Evolutionary conservation across 2,888 invertebrate genomes (phyloP).

Genomic region (Ennomos erosarius): DNA sequence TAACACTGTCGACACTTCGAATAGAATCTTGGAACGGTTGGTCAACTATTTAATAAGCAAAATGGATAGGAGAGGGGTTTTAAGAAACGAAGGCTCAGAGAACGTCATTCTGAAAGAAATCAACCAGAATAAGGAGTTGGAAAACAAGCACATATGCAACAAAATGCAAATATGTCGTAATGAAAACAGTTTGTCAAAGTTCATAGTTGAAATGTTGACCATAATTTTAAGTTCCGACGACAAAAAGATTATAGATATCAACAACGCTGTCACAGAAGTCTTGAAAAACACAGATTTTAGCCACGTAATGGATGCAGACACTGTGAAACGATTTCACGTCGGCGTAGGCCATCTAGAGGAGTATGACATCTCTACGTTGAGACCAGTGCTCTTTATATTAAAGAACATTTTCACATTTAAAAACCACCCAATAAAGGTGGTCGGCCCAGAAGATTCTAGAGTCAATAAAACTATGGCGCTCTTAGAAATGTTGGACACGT

Average conservation of each 20-base stretch:
- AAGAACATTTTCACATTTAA: slow-evolving; percentile 45
- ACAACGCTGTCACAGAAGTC: slow-evolving; percentile 53
- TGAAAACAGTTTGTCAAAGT: slow-evolving; percentile 43
- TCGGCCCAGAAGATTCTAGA: slow-evolving; percentile 9
- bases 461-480: slow-evolving; percentile 49
- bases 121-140: slow-evolving; percentile 43
- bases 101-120: slow-evolving; percentile 47
- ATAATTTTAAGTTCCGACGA: slow-evolving; percentile 44
- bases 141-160: slow-evolving; percentile 51
- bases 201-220: slow-evolving; percentile 43
- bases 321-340: slow-evolving; percentile 31
- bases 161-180: slow-evolving; percentile 55
- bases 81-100: slow-evolving; percentile 29
- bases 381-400: slow-evolving; percentile 37
- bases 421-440: slow-evolving; percentile 45
- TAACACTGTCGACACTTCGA: slow-evolving; percentile 59
- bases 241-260: slow-evolving; percentile 43
- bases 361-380: slow-evolving; percentile 20
- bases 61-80: slow-evolving; percentile 35
- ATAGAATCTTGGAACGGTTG: slow-evolving; percentile 51
- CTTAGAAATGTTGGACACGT: slow-evolving; percentile 48
- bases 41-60: slow-evolving; percentile 48
- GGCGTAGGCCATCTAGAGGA: slow-evolving; percentile 32
- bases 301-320: slow-evolving; percentile 32
- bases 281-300: slow-evolving; percentile 44